Evolutionary conservation across 1,140 invertebrate genomes (phyloP).

Genomic region (Drosophila ohnishii): DNA sequence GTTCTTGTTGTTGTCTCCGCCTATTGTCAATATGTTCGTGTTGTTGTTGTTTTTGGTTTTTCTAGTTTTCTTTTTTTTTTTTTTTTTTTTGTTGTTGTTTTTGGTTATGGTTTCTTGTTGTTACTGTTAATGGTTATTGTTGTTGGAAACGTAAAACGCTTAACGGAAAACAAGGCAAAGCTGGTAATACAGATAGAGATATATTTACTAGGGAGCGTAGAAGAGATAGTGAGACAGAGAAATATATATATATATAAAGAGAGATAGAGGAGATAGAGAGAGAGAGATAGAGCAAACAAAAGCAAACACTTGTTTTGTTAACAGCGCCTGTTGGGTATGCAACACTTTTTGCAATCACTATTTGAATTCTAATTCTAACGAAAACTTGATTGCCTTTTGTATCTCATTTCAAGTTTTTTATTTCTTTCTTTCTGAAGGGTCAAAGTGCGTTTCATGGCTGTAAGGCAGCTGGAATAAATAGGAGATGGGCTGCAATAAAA

Average conservation of each 20-base stretch:
- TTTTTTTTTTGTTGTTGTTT: neutral
- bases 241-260: slow-evolving; percentile 2
- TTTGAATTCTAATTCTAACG: slow-evolving; percentile 6
- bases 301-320: slow-evolving; percentile 28
- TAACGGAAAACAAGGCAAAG: slow-evolving; percentile 46
- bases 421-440: neutral
- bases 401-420: neutral
- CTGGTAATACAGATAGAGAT: slow-evolving; percentile 30
- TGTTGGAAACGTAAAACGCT: slow-evolving; percentile 40
- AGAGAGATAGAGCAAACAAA: slow-evolving; percentile 25
- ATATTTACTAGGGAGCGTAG: slow-evolving; percentile 17
- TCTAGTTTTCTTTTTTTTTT: slow-evolving; percentile 8
- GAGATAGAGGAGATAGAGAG: slow-evolving; percentile 6
- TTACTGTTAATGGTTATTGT: slow-evolving; percentile 34
- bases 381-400: slow-evolving; percentile 17
- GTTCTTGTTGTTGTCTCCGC: slow-evolving; percentile 8
- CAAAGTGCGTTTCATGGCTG: slow-evolving; percentile 22
- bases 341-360: slow-evolving; percentile 15
- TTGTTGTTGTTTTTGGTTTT: slow-evolving; percentile 31
- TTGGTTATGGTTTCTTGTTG: slow-evolving; percentile 16
- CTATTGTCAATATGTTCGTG: slow-evolving; percentile 50
- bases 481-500: slow-evolving; percentile 16
- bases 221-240: slow-evolving; percentile 21
- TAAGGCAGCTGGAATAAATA: slow-evolving; percentile 16
- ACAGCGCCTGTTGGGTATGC: slow-evolving; percentile 28